Evolutionary conservation across 1,140 invertebrate species (phyloP).

Genomic region (Stenopsyche tienmushanensis): DNA sequence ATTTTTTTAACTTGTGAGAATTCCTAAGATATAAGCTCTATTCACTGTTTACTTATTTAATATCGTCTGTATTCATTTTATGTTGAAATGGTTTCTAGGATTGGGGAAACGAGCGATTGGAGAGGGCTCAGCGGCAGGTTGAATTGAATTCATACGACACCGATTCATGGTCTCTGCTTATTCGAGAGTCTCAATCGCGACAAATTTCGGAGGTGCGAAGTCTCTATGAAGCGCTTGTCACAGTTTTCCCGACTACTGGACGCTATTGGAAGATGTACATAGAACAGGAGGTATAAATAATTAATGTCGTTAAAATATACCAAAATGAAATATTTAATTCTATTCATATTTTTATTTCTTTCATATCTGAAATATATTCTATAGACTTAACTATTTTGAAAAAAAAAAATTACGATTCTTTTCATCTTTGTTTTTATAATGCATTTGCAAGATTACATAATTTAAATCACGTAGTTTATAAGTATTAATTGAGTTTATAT

Average conservation of each 20-base stretch:
- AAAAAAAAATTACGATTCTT: too few species aligned
- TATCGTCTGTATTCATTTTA: too few species aligned
- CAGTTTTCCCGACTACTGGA: constrained; percentile 93
- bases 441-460: too few species aligned
- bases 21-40: too few species aligned
- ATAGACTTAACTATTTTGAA: too few species aligned
- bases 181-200: constrained; percentile 88
- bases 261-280: constrained; percentile 99
- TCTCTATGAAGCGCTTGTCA: constrained; percentile 91
- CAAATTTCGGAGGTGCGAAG: constrained; percentile 87
- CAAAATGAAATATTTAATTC: not conserved
- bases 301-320: not conserved
- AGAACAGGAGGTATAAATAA: constrained; percentile 95
- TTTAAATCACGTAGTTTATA: too few species aligned
- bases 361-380: too few species aligned
- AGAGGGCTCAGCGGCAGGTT: constrained; percentile 75
- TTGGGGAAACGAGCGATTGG: constrained; percentile 82
- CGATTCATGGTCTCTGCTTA: constrained; percentile 94
- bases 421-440: too few species aligned
- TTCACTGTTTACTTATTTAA: too few species aligned
- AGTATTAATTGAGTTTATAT: too few species aligned
- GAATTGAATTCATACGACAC: constrained; percentile 89
- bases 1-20: too few species aligned
- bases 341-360: not conserved
- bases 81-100: too few species aligned